These are phyloP conservation scores for Rhagoletis zephyria DNA, from an alignment of 1,140 invertebrate genomes.

Conservation along the genomic window DNA sequence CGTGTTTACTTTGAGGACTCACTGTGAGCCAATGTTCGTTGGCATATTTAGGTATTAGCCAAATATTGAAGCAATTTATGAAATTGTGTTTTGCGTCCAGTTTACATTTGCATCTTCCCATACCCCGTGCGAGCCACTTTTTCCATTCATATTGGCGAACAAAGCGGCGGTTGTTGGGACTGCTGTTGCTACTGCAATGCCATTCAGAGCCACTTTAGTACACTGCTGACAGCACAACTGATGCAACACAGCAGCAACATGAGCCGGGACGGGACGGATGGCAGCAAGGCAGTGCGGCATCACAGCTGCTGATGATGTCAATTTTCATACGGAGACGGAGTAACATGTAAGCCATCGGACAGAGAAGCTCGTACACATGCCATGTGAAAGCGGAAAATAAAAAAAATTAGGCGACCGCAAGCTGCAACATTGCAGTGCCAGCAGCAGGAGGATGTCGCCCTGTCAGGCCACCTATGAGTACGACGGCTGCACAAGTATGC, in stretches of 20 bases:
- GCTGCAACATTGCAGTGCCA: constrained; percentile 13
- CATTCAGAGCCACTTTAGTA: not conserved
- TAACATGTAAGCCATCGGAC: constrained; percentile 15
- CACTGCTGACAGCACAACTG: not conserved
- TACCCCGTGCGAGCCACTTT: not conserved
- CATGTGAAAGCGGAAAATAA: not conserved
- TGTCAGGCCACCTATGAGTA: not conserved
- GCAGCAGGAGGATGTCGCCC: not conserved
- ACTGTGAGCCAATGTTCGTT: not conserved
- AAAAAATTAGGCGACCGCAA: constrained; percentile 48
- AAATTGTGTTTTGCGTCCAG: constrained; percentile 44
- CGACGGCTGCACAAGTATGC: not conserved
- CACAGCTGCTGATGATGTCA: constrained; percentile 1
- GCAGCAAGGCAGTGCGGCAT: no score
- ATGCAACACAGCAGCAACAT: not conserved
- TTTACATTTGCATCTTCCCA: not conserved
- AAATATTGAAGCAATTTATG: constrained; percentile 52
- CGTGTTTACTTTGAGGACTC: not conserved
- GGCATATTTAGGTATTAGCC: constrained; percentile 50
- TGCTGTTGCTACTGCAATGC: not conserved
- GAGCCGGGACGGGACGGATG: not conserved
- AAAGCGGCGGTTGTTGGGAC: not conserved
- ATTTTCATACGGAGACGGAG: constrained; percentile 32
- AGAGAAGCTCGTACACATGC: not conserved
- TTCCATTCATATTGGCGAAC: not conserved